Evolutionary conservation across 2,113 vertebrate genomes (phyloP).

Genomic region (Triplophysa dalaica): DNA sequence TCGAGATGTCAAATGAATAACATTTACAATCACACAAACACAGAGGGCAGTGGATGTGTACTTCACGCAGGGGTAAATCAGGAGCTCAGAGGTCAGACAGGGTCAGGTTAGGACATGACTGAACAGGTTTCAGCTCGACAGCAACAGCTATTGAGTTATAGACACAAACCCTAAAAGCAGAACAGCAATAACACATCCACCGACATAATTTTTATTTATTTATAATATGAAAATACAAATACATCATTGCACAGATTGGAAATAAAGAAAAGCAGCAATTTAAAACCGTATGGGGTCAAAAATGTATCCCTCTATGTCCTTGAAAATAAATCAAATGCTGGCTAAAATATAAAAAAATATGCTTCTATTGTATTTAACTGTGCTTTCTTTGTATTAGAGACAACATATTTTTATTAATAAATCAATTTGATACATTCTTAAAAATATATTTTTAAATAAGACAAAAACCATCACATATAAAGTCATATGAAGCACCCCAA

Average conservation of each 20-base stretch:
- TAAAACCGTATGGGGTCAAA: not conserved
- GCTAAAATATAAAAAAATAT: not conserved
- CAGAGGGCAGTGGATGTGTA: not conserved
- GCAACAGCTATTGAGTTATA: not conserved
- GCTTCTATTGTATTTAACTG: too few species aligned
- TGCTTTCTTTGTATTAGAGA: too few species aligned
- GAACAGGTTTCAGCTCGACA: slow-evolving; percentile 16
- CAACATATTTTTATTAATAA: not conserved
- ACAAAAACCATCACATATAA: not conserved
- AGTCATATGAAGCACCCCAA: not conserved
- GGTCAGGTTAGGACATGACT: not conserved
- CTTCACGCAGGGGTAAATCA: not conserved
- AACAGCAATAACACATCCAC: not conserved
- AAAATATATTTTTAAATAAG: not conserved
- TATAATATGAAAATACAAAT: not conserved
- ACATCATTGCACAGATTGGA: not conserved
- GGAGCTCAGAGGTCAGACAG: not conserved
- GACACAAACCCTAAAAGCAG: not conserved
- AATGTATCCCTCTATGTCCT: too few species aligned
- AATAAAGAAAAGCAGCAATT: not conserved
- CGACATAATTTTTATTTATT: not conserved
- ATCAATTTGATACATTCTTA: not conserved
- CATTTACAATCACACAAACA: not conserved
- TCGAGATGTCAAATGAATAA: not conserved
- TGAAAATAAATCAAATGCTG: too few species aligned